These are phyloP conservation scores for Drosophila navojoa DNA, from an alignment of 1,140 invertebrate genomes.

Conservation along the genomic window DNA sequence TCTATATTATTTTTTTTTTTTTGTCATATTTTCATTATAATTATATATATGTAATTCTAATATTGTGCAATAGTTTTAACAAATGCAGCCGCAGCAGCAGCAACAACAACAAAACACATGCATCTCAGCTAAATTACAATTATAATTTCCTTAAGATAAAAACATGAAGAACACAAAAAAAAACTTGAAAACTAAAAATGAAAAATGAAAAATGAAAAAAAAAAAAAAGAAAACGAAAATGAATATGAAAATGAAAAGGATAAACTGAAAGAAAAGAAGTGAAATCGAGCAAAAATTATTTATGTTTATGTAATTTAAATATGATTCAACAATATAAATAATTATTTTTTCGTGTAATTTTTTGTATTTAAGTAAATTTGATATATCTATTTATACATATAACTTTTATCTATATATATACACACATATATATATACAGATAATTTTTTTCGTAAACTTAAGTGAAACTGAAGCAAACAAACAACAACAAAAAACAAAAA, in stretches of 20 bases:
- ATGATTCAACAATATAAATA: conserved; percentile 49
- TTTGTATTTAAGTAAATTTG: conserved; percentile 56
- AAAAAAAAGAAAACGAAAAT: conserved; percentile 11
- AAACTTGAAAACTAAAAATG: not conserved
- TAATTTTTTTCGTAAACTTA: conserved; percentile 69
- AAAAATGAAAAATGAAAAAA: conserved; percentile 1
- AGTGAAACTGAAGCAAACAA: conserved; percentile 54
- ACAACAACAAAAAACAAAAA: conserved; percentile 35
- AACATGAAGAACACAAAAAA: conserved; percentile 21
- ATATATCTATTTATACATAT: conserved; percentile 47
- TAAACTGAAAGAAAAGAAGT: too few relatives aligned
- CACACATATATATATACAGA: conserved; percentile 45
- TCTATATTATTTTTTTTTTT: too few relatives aligned
- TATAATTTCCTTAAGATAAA: conserved; percentile 63
- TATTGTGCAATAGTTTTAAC: conserved; percentile 79
- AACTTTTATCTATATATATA: conserved; percentile 54
- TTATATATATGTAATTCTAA: conserved; percentile 73
- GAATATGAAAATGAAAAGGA: not conserved
- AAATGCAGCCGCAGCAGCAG: conserved; percentile 54
- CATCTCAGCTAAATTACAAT: conserved; percentile 70
- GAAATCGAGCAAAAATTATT: conserved; percentile 20
- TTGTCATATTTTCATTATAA: not conserved
- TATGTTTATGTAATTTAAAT: conserved; percentile 49
- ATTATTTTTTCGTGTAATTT: conserved; percentile 73
- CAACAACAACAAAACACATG: conserved; percentile 59